phyloP scores from a whole-genome alignment of 2,113 vertebrate species.

The Procavia capensis region DNA sequence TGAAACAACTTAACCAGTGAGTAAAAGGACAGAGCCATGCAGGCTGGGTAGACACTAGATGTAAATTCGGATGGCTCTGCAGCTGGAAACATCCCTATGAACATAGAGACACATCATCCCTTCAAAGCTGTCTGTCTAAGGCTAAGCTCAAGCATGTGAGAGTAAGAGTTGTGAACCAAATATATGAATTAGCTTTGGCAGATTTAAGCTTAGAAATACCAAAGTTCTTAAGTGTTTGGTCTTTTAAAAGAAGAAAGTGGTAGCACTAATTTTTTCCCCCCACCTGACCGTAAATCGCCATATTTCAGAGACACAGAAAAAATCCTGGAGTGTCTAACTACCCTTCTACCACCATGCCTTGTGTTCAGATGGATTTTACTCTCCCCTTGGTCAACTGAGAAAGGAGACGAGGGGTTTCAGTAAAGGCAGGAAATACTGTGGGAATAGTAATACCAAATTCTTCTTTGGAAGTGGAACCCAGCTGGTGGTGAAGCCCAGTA shows the following conservation, averaged over 20 bases:
- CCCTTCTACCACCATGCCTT: neutral
- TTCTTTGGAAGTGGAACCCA: conserved; percentile 80
- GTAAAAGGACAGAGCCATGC: neutral
- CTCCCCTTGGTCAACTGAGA: neutral
- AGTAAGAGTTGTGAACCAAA: conserved; percentile 2
- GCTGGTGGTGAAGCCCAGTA: conserved; percentile 77
- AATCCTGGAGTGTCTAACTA: neutral
- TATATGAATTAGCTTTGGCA: conserved; percentile 22
- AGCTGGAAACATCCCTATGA: neutral
- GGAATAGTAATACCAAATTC: conserved; percentile 1
- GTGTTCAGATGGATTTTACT: neutral
- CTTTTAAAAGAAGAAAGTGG: conserved; percentile 58
- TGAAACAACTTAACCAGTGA: neutral
- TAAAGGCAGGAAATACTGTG: conserved; percentile 79
- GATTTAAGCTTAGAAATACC: conserved; percentile 46
- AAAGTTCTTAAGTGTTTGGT: neutral
- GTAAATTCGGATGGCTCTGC: neutral
- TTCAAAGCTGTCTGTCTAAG: neutral
- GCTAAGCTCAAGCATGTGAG: neutral
- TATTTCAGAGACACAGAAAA: neutral
- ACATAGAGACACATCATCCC: neutral
- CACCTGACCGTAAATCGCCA: conserved; percentile 25
- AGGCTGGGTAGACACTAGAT: neutral
- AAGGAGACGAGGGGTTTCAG: conserved; percentile 64
- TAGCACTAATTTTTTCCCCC: conserved; percentile 32